Base-by-base conservation (phyloP, 2,113 vertebrate species). In the Charadrius vociferus region DNA sequence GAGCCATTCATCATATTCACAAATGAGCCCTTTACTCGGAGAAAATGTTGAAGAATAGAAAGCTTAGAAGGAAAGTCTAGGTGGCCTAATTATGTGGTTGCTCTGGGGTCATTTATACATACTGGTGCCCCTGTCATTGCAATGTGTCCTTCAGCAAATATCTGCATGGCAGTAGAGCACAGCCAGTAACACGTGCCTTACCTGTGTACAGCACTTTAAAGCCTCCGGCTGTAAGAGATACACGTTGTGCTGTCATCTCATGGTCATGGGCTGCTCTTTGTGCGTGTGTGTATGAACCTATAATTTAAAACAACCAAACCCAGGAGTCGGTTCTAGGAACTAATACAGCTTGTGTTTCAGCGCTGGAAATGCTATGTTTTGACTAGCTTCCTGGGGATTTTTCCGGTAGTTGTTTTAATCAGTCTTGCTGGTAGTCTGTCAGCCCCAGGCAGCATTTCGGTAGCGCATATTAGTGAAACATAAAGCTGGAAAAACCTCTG, bases 371-470 rank as follows among this genome's bases (percentile, higher is more conserved):
- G 61, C 78, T 71, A 3, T 88, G 72, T 74, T 95, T 90, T 90
- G 86, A 94, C 37, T 63, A n/a, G 61, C 37, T 93, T 95, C 88
- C 90, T 14, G n/a, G 56, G 75, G 80, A 45, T 79, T 92, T 78
- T 93, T 81, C 92, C 94, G 75, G 94, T 29, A 58, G 68, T 1
- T 79, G 72, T 56, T 88, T 93, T 88, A 83, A 90, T 81, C 86
- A 59, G 62, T 84, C 59, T 62, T 96, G 82, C 90, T 83, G 88
- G 55, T 73, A 75, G 58, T 1, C 67, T 93, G 65, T 74, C 34
- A 41, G 75, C 86, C 73, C 32, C 86, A 56, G 88, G 91, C 91
- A 89, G 73, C 49, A 17, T 80, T 85, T 88, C 1, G 0, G 36
- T 43, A 19, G 49, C 19, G 55, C 0, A 0, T 62, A 14, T 81